Evolutionary conservation across 1,140 invertebrate genomes (phyloP).

Genomic region (Drosophila bocqueti): DNA sequence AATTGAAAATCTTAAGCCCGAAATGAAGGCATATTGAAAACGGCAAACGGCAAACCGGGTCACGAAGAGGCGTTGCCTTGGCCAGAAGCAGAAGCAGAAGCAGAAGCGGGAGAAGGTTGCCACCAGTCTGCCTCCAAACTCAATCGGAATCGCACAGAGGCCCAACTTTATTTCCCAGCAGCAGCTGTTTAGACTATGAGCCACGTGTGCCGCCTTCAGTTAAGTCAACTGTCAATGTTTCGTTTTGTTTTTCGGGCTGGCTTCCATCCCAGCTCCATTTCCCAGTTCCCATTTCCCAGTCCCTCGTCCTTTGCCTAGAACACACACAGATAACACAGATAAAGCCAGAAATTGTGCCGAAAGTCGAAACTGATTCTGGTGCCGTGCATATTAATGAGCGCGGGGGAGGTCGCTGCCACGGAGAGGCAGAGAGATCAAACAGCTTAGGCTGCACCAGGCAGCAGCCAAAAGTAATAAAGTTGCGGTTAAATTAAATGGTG

Average conservation of each 20-base stretch:
- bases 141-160: constrained; percentile 37
- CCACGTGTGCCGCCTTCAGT: constrained; percentile 70
- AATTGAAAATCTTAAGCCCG: constrained; percentile 81
- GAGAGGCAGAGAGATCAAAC: constrained; percentile 55
- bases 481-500: constrained; percentile 82
- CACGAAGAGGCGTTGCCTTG: constrained; percentile 10
- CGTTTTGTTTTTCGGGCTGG: constrained; percentile 54
- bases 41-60: constrained; percentile 21
- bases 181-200: constrained; percentile 58
- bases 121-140: neutral
- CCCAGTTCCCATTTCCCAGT: neutral
- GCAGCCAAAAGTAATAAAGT: constrained; percentile 72
- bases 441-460: constrained; percentile 47
- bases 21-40: constrained; percentile 62
- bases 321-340: constrained; percentile 30
- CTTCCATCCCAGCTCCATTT: neutral
- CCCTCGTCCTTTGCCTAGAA: constrained; percentile 4
- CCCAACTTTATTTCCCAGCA: constrained; percentile 46
- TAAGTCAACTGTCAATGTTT: constrained; percentile 77
- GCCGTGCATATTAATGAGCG: constrained; percentile 77
- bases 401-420: neutral
- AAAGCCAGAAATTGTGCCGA: constrained; percentile 77
- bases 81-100: neutral
- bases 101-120: neutral
- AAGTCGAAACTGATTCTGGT: constrained; percentile 75